Base-by-base conservation (phyloP, 2,888 invertebrate genomes). In the Odontocerum albicorne region DNA sequence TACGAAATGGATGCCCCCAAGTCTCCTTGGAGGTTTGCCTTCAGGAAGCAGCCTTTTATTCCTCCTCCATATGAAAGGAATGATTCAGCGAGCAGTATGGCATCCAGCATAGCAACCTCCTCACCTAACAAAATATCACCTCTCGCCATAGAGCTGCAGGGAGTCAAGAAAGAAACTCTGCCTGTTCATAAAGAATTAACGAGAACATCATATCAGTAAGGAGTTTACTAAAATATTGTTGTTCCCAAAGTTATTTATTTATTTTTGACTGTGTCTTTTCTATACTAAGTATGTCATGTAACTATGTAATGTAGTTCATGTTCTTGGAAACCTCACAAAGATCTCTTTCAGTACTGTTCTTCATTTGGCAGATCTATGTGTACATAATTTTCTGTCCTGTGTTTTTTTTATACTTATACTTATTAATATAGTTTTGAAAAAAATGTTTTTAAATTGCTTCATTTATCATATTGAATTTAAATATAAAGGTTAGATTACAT, bases 21-120 rank as follows among this genome's bases (percentile, higher is more conserved):
- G 69, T 85, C 87, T 21, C 86, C 88, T 1, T 89, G 88, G 89
- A 79, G 85, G 63, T 88, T 86, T 87, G 1, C 72, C 4, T 78
- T 78, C 59, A 72, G 78, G 62, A 72, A 77, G 62, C 77, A 49
- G 22, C 59, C 57, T 8, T 61, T 61, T 35, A 33, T 60, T 7
- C 53, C 55, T 60, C 64, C 73, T 59, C 64, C 62, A 55, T 75
- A 73, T 53, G 75, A 73, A 78, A 72, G 80, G 71, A 70, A 78
- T 74, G 66, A 73, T 72, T 73, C 86, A 65, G 66, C 83, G 63
- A 79, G 83, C 67, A 75, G 84, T 70, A 59, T 81, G 52, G 80
- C 80, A 16, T 85, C 85, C 42, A 83, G 82, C 66, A 75, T 74
- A 57, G 80, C 73, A 68, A 73, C 77, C 54, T 67, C 69, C 68